Evolutionary conservation across 2,797 vertebrate genomes (phyloP), one percentile per base, ranked within the genome.

Genomic region (Parauchenoglanis punctatus): DNA sequence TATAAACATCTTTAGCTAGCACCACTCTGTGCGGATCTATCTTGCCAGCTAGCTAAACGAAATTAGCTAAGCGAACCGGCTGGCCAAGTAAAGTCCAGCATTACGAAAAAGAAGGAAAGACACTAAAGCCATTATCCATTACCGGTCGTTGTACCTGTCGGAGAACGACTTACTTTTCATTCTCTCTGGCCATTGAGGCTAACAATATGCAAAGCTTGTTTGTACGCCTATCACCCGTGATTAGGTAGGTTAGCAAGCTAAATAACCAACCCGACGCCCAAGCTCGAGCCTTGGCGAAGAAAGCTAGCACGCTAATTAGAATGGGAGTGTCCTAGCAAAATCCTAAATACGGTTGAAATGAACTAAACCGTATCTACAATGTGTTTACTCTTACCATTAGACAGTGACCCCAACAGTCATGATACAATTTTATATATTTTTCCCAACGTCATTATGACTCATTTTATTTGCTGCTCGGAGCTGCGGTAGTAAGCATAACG

Each of bases 311-410:
- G 86, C 80, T 85, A 59, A 68, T 63, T 81, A 78, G 78, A 61
- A 82, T 85, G 86, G 77, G 78, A 89, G 88, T 86, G 87, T 73
- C 83, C 84, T 3, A 13, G 0, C 18, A 6, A 67, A 65, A 78
- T 20, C 67, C 1, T 46, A 52, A 72, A 54, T 10, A 46, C 25
- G n/a, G 0, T n/a, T 49, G 11, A 44, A 86, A 76, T 76, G 13
- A 67, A 61, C 77, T 2, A 17, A 82, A 46, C 23, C 15, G 17
- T 18, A 3, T 31, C 8, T 56, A 4, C 10, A 4, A 1, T 18
- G 2, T 67, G 17, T 54, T 52, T 31, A 28, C 54, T 67, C 44
- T 1, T 3, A 31, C 10, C 10, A 61, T 65, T 20, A 31, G 0
- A 31, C 4, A 20, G 7, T 10, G 17, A 68, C 6, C 4, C n/a